Evolutionary conservation across 2,113 vertebrate genomes (phyloP), one percentile per base, ranked within the genome.

Genomic region (Colius striatus): DNA sequence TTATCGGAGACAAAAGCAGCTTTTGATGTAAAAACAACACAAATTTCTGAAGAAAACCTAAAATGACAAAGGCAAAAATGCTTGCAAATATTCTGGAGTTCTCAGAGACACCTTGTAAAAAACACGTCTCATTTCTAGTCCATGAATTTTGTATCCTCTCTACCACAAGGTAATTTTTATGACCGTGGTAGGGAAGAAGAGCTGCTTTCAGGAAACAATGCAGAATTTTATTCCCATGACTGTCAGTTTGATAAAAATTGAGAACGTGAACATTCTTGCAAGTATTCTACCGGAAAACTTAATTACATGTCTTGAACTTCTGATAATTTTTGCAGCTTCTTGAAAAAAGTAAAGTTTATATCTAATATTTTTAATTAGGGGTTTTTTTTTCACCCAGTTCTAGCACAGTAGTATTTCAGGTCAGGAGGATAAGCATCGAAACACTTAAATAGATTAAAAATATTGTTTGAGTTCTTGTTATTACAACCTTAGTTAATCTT

Each of bases 181-280:
- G 19, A 70, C 32, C 58, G 5, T 47, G 34, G 62, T 79, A 22
- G 38, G 53, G 16, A 38, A 18, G 51, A 87, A 81, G 12, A 14
- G 60, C n/a, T 36, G 6, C 36, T 68, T 76, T 84, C 76, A 73
- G 54, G 57, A 71, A 87, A 82, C 7, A 57, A n/a, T 4, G 41
- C 6, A 60, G 60, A 70, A 66, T 73, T 75, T 48, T 78, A 65
- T 97, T 92, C 85, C 62, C 77, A 79, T 83, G 92, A 65, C 57
- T 97, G 77, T 92, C 96, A 85, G n/a, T 70, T 96, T 72, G 51
- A 58, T 88, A 81, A 81, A 85, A 96, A 94, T 48, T 72, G 77
- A 97, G 72, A 89, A 72, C 72, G 14, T 82, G 51, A 90, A 93
- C 48, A 92, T 89, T 51, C 17, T 84, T 81, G 18, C 76, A 96